Evolutionary conservation across 2,888 invertebrate genomes (phyloP).

Genomic region (Ischnus inquisitorius): DNA sequence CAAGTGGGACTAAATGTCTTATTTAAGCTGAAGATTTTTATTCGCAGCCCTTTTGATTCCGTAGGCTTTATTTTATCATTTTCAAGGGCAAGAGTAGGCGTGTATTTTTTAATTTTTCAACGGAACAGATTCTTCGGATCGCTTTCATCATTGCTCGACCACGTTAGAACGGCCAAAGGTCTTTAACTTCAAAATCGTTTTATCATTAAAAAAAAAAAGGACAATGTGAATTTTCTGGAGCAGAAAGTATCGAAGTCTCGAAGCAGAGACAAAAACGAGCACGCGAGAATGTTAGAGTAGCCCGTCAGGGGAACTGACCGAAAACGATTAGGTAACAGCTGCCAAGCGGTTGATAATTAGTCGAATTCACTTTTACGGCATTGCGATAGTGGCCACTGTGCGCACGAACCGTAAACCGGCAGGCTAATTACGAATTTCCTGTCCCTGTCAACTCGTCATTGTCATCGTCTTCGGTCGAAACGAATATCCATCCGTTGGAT

Average conservation of each 20-base stretch:
- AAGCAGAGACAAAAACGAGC: constrained; percentile 1
- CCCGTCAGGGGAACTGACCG: constrained; percentile 18
- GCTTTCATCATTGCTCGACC: too few species aligned
- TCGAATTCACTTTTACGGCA: constrained; percentile 75
- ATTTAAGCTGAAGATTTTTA: background rate
- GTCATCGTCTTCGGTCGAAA: constrained; percentile 22
- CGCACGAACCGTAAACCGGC: constrained; percentile 45
- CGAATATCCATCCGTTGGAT: background rate
- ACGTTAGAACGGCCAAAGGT: too few species aligned
- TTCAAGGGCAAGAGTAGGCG: too few species aligned
- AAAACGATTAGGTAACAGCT: constrained; percentile 72
- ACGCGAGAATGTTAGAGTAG: constrained; percentile 2
- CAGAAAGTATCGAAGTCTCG: background rate
- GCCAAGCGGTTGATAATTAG: constrained; percentile 75
- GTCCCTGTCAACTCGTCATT: constrained; percentile 31
- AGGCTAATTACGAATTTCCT: constrained; percentile 62
- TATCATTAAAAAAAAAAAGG: background rate
- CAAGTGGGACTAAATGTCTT: constrained; percentile 28
- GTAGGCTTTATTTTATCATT: too few species aligned
- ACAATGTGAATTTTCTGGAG: background rate
- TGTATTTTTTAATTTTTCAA: too few species aligned
- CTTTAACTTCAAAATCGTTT: background rate
- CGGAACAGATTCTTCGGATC: too few species aligned
- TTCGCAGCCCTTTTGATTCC: too few species aligned
- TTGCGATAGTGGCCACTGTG: constrained; percentile 50